Evolutionary conservation across 2,797 vertebrate genomes (phyloP).

Genomic region (Sebastiscus albofasciatus): DNA sequence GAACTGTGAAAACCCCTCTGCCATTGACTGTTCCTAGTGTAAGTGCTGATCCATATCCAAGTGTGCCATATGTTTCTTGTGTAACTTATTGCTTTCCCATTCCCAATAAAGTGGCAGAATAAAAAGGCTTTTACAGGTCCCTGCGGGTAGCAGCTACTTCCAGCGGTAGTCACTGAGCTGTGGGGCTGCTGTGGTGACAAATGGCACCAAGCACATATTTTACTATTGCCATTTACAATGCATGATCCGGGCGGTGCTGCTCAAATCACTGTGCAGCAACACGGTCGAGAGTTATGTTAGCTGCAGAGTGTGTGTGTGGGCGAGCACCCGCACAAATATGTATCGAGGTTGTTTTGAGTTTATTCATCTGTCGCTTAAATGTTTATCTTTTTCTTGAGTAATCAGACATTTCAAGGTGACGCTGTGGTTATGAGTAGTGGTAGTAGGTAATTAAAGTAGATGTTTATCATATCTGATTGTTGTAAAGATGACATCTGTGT

Average conservation of each 20-base stretch:
- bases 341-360: constrained; percentile 3
- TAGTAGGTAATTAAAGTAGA: not conserved
- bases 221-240: constrained; percentile 79
- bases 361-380: not conserved
- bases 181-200: constrained; percentile 75
- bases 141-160: constrained; percentile 76
- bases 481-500: not conserved
- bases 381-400: not conserved
- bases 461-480: not conserved
- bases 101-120: constrained; percentile 82
- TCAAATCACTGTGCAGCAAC: constrained; percentile 72
- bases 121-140: constrained; percentile 82
- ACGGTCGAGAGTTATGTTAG: constrained; percentile 60
- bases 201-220: constrained; percentile 76
- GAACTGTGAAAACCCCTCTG: constrained; percentile 43
- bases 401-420: not conserved
- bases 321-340: constrained; percentile 5
- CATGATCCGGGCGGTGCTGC: constrained; percentile 70
- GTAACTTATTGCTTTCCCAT: constrained; percentile 81
- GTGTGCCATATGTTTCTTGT: constrained; percentile 73
- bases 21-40: constrained; percentile 54
- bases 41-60: constrained; percentile 76
- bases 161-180: constrained; percentile 72
- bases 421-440: not conserved
- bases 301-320: not conserved